Evolutionary conservation across 1,140 invertebrate genomes (phyloP), one percentile per base, ranked within the genome.

Genomic region (Drosophila paulistorum): DNA sequence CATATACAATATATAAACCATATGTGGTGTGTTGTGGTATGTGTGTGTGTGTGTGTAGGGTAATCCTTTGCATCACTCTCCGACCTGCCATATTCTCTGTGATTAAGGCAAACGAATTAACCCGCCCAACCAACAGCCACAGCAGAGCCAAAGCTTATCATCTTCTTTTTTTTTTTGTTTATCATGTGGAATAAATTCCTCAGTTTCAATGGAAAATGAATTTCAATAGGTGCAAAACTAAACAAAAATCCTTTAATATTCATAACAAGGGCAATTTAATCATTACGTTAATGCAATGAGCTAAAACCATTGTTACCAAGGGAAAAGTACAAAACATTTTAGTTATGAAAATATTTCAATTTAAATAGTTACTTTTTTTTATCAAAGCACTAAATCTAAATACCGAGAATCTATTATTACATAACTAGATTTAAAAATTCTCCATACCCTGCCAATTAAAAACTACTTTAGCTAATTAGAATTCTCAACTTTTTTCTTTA

Each of bases 21-120:
- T 59, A 42, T 23, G 14, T 48, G 33, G 61, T 13, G 45, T 45
- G 60, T 23, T 67, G 20, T 23, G 20, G 20, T 23, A 23, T 23
- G 20, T 23, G 1, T 23, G 20, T 23, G 20, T 23, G 41, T 70
- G 14, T 55, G 13, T 42, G 39, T 63, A 42, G 42, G 20, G 41
- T 30, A 71, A 75, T 68, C 70, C 70, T 68, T 65, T 68, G 70
- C 41, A 59, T 72, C 69, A 67, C 60, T 73, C 74, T 76, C 57
- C 17, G 35, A 62, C 64, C 61, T 57, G 61, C 39, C 72, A 71
- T 74, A 71, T 62, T 58, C 62, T 74, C 55, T 57, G 69, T 48
- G 51, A 26, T 37, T 17, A 51, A 11, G 17, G 17, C 45, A 51
- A 51, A 3, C 45, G n/a, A 23, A 39, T 13, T 39, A 51, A 51